These are phyloP conservation scores for Chlorocebus sabaeus DNA, from an alignment of 2,113 vertebrate species.

Conservation along the genomic window DNA sequence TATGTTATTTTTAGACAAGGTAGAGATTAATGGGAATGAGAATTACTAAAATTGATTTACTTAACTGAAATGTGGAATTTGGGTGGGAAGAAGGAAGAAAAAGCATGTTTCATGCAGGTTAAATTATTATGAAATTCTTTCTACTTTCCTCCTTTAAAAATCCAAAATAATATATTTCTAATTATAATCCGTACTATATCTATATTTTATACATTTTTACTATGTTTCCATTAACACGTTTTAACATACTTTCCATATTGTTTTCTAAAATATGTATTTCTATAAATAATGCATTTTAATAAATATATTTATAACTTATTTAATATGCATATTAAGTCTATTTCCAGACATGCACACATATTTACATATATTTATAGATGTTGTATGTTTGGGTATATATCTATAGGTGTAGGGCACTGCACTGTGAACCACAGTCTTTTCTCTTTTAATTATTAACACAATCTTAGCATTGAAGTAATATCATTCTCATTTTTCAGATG, in stretches of 20 bases:
- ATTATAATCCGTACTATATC: not conserved
- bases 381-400: not conserved
- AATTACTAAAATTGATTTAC: not conserved
- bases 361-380: not conserved
- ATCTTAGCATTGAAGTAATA: not conserved
- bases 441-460: not conserved
- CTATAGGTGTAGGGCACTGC: not conserved
- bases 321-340: not conserved
- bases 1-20: not conserved
- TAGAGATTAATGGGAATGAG: not conserved
- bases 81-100: not conserved
- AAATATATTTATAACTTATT: not conserved
- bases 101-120: not conserved
- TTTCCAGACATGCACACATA: not conserved
- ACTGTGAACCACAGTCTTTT: not conserved
- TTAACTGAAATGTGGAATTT: not conserved
- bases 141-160: not conserved
- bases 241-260: not conserved
- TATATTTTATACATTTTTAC: not conserved
- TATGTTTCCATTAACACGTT: not conserved
- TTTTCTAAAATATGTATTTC: not conserved
- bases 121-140: not conserved
- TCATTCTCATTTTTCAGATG: not conserved
- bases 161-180: not conserved
- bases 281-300: not conserved